phyloP scores from a whole-genome alignment of 2,113 vertebrate species.

The Saccopteryx bilineata region DNA sequence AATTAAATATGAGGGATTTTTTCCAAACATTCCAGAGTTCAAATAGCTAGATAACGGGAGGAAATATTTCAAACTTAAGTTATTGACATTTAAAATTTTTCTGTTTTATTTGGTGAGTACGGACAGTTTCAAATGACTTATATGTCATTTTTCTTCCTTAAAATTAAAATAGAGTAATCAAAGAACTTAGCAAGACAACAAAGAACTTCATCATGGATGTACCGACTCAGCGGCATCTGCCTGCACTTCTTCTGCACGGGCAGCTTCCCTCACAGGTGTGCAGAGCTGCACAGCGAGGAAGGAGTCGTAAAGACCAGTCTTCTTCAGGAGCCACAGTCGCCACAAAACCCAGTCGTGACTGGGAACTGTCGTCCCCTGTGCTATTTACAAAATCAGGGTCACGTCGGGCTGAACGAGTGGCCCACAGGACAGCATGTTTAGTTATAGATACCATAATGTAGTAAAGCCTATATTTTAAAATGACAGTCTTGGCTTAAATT shows the following conservation, averaged over 20 bases:
- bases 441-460: not conserved
- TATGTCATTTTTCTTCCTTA: slow-evolving; percentile 33
- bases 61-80: slow-evolving; percentile 62
- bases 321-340: not conserved
- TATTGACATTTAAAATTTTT: slow-evolving; percentile 62
- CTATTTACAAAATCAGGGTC: not conserved
- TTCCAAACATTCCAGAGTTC: slow-evolving; percentile 59
- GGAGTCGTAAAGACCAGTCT: not conserved
- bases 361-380: not conserved
- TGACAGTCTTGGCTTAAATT: slow-evolving; percentile 22
- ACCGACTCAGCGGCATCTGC: not conserved
- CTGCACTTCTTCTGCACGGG: slow-evolving; percentile 22
- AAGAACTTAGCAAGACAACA: slow-evolving; percentile 46
- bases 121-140: slow-evolving; percentile 44
- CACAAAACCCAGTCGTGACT: not conserved
- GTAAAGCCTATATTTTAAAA: slow-evolving; percentile 34
- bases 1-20: slow-evolving; percentile 66
- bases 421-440: not conserved
- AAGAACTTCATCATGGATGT: not conserved
- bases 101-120: slow-evolving; percentile 50
- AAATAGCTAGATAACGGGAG: slow-evolving; percentile 48
- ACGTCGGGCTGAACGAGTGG: not conserved
- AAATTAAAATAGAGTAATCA: slow-evolving; percentile 16
- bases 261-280: not conserved
- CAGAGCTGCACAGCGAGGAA: not conserved